Conservation (phyloP, 2,888 invertebrate species). For the Stenchaetothrips biformis region DNA sequence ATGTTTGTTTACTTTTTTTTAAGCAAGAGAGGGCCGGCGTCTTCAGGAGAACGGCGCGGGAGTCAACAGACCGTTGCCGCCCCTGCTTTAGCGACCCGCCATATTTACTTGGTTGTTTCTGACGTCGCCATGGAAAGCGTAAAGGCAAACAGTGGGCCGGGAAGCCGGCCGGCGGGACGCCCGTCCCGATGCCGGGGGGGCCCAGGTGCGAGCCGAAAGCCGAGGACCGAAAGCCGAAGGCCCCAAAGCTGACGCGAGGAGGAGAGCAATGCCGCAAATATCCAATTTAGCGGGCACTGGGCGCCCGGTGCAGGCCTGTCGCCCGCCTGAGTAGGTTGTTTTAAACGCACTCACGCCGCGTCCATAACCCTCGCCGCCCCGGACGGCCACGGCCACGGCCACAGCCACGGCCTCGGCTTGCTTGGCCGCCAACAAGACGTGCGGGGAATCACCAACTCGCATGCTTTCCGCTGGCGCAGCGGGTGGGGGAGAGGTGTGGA, state of each 20-base stretch:
- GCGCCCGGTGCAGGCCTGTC: not conserved
- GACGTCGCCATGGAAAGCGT: not conserved
- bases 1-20: too few species aligned
- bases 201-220: too few species aligned
- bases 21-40: too few species aligned
- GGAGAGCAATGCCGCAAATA: too few species aligned
- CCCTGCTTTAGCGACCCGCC: not conserved
- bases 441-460: not conserved
- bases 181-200: too few species aligned
- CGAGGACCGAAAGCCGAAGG: too few species aligned
- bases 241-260: too few species aligned
- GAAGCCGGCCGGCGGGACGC: too few species aligned
- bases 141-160: not conserved
- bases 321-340: not conserved
- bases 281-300: too few species aligned
- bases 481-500: not conserved
- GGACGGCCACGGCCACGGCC: not conserved
- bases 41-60: not conserved
- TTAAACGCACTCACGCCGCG: not conserved
- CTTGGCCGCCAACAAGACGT: not conserved
- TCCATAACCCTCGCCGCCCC: not conserved
- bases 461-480: not conserved
- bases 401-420: too few species aligned
- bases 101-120: not conserved
- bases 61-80: not conserved